Conservation (phyloP, 2,888 invertebrate genomes). For the Dolichopus griseipennis region DNA sequence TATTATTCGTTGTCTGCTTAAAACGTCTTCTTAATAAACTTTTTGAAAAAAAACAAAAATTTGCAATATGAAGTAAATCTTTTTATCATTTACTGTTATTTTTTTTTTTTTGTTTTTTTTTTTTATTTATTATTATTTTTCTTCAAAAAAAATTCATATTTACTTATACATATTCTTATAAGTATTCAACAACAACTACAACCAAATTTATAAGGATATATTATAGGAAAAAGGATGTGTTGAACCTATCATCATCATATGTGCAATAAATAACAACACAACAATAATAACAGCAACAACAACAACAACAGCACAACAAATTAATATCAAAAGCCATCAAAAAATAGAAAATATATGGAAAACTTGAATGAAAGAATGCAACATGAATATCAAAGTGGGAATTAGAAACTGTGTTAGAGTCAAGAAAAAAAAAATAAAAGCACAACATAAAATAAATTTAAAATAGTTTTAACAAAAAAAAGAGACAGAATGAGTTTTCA, state of each 20-base stretch:
- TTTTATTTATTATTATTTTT: not conserved
- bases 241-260: not conserved
- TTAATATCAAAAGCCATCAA: no score
- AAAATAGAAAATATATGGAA: no score
- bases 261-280: not conserved
- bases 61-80: not conserved
- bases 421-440: no score
- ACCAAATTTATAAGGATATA: not conserved
- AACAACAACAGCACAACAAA: not conserved
- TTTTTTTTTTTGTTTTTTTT: not conserved
- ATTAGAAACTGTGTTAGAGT: no score
- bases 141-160: no score
- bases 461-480: no score
- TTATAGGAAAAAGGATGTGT: not conserved
- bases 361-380: no score
- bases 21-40: constrained; percentile 3
- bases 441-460: no score
- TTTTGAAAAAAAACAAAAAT: not conserved
- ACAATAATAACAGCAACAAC: not conserved
- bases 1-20: not conserved
- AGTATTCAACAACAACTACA: no score
- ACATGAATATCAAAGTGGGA: no score
- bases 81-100: not conserved
- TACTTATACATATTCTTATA: no score
- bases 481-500: not conserved